These are phyloP conservation scores for Notiomystis cincta DNA, from an alignment of 2,113 vertebrate species.

Conservation along the genomic window DNA sequence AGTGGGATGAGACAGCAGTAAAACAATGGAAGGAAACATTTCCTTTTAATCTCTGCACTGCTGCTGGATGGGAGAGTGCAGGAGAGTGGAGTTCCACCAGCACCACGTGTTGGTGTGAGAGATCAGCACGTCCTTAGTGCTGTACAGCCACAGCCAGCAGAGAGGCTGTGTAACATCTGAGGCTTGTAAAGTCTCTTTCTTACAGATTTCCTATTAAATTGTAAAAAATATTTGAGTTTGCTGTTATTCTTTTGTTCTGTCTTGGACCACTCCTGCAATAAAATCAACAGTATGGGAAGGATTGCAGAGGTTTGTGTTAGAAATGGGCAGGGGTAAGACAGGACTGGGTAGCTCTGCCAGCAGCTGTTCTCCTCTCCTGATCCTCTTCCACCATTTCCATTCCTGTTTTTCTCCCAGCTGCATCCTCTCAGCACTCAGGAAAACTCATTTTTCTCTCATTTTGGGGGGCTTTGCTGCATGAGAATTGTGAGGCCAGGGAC, in stretches of 20 bases:
- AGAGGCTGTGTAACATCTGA: background rate
- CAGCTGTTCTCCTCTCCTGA: background rate
- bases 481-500: background rate
- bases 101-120: background rate
- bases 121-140: accelerated
- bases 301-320: background rate
- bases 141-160: background rate
- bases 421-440: background rate
- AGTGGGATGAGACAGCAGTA: background rate
- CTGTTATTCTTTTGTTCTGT: background rate
- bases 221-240: background rate
- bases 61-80: background rate
- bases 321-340: background rate
- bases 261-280: background rate
- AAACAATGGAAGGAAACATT: background rate
- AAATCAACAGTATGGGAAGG: background rate
- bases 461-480: background rate
- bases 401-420: background rate
- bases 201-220: accelerated
- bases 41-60: background rate
- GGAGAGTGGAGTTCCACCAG: background rate
- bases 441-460: background rate
- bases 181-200: background rate
- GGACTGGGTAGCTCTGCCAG: background rate
- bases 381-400: background rate